Conservation (phyloP, 2,113 vertebrate species). For the Prionailurus viverrinus region DNA sequence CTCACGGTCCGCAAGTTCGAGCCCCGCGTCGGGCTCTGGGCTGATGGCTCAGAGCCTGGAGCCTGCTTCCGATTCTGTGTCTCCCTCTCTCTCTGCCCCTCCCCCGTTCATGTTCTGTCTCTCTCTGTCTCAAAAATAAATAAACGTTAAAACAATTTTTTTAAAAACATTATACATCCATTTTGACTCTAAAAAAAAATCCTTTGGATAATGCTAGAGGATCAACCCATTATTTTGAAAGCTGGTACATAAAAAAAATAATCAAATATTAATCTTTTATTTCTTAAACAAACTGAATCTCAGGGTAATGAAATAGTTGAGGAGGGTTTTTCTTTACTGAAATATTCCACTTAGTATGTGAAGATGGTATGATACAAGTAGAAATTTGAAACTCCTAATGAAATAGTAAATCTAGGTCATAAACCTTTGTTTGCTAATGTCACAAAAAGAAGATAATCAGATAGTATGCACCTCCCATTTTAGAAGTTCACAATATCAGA, state of each 20-base stretch:
- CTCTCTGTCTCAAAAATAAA: too few relatives aligned
- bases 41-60: too few relatives aligned
- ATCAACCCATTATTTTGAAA: neutral
- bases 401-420: slow-evolving; percentile 6
- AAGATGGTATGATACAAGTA: neutral
- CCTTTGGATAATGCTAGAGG: neutral
- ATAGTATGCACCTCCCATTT: neutral
- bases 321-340: neutral
- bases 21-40: too few relatives aligned
- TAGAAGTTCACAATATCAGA: neutral
- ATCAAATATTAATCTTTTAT: neutral
- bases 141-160: too few relatives aligned
- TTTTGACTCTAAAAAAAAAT: neutral
- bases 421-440: neutral
- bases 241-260: neutral
- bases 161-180: neutral
- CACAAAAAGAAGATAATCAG: neutral
- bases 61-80: too few relatives aligned
- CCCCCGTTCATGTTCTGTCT: too few relatives aligned
- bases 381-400: neutral
- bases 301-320: neutral
- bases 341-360: neutral
- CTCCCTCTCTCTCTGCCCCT: too few relatives aligned
- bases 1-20: too few relatives aligned
- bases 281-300: slow-evolving; percentile 31